A percentile compares a stretch with the other conserved stretches of the same genome.
Conservation (phyloP, 2,797 vertebrate species). For the Fringilla coelebs region DNA sequence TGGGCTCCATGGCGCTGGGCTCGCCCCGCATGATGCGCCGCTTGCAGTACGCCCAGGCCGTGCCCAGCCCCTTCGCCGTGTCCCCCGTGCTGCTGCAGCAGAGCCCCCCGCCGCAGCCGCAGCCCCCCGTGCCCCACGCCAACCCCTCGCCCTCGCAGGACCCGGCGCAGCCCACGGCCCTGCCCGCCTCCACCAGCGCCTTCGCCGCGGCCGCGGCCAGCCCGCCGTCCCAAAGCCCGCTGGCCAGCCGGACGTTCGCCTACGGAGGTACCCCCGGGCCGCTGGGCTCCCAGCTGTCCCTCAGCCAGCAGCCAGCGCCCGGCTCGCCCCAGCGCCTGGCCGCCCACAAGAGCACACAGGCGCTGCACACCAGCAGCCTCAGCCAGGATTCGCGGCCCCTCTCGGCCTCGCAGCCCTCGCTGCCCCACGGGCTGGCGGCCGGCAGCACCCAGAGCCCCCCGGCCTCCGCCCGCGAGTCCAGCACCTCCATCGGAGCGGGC, state of each 20-base stretch:
- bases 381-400: conserved; percentile 85
- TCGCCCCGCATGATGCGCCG: conserved; percentile 88
- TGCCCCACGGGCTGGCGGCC: conserved; percentile 82
- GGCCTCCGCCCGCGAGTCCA: conserved; percentile 82
- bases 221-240: conserved; percentile 81
- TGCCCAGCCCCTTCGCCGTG: conserved; percentile 81
- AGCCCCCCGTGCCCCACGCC: background rate
- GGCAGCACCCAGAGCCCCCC: conserved; percentile 84
- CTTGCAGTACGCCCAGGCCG: conserved; percentile 82
- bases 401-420: conserved; percentile 90
- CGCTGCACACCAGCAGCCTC: conserved; percentile 81
- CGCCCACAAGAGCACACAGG: conserved; percentile 85
- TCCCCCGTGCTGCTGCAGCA: conserved; percentile 81
- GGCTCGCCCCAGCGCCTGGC: conserved; percentile 83
- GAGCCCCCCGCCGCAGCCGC: conserved; percentile 66
- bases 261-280: conserved; percentile 74
- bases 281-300: conserved; percentile 87
- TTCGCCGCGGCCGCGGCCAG: conserved; percentile 77
- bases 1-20: conserved; percentile 80
- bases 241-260: conserved; percentile 78
- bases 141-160: conserved; percentile 42
- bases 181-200: conserved; percentile 66
- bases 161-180: conserved; percentile 67
- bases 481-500: conserved; percentile 75
- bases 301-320: conserved; percentile 81